Percentiles rank a stretch among this genome's conserved stretches.
phyloP scores from a whole-genome alignment of 2,888 invertebrate species.

The Scotopteryx bipunctaria region DNA sequence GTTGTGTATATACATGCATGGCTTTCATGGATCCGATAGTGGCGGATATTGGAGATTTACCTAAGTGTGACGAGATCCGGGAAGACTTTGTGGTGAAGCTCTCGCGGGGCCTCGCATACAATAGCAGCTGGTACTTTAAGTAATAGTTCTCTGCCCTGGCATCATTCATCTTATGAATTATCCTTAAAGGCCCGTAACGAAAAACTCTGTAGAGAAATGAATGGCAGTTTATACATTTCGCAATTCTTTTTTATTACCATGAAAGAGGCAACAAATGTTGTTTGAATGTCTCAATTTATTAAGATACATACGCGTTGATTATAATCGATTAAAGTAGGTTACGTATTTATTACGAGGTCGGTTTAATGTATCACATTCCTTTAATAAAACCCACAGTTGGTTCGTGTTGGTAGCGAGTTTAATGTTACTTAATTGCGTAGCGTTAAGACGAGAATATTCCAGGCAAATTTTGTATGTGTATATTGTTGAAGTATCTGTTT shows the following conservation, averaged over 20 bases:
- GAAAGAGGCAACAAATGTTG: conserved; percentile 5
- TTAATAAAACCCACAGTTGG: conserved; percentile 35
- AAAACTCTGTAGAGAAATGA: conserved; percentile 23
- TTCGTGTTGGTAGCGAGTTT: conserved; percentile 36
- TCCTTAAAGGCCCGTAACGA: conserved; percentile 28
- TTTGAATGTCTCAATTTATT: conserved; percentile 11
- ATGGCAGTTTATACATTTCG: conserved; percentile 2
- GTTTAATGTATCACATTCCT: conserved; percentile 39
- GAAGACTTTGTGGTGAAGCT: conserved; percentile 65
- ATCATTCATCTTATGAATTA: conserved; percentile 43
- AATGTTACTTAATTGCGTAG: conserved; percentile 38
- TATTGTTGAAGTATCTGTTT: conserved; percentile 14
- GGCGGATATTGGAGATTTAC: conserved; percentile 77
- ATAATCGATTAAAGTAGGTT: conserved; percentile 36
- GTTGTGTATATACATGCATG: conserved; percentile 49
- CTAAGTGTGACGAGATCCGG: conserved; percentile 73
- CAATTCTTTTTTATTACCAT: background rate
- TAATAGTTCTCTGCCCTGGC: conserved; percentile 58
- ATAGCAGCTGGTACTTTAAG: conserved; percentile 58
- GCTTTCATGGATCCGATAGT: conserved; percentile 62
- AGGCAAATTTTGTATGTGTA: conserved; percentile 24
- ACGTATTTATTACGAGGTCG: conserved; percentile 35
- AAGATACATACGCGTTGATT: conserved; percentile 17
- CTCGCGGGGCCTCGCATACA: conserved; percentile 58
- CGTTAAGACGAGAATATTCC: conserved; percentile 28